Evolutionary conservation across 1,140 invertebrate genomes (phyloP), one percentile per base, ranked within the genome.

Genomic region (Macrobrachium rosenbergii): DNA sequence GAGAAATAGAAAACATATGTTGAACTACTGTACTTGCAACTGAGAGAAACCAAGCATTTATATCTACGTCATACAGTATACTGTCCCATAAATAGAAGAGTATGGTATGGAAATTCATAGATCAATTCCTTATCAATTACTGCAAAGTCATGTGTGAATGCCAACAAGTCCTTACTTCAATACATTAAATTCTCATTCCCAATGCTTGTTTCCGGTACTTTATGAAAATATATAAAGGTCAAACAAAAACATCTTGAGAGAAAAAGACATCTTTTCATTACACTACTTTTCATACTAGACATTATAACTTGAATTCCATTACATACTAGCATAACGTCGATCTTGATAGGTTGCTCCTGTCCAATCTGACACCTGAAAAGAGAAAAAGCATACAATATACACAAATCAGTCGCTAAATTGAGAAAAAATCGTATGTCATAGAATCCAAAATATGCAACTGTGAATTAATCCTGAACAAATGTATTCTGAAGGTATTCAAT

Each of bases 291-390:
- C 28, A 37, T 37, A 37, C 28, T 37, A 37, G 28, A 37, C 28
- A 37, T 37, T 37, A 37, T 37, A 37, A 37, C 3, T 37, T 37
- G 28, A 37, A 37, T 23, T n/a, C 37, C 17, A 17, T 63, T 67
- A 79, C 89, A 82, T 87, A 90, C 89, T 91, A n/a, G 88, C 89
- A 89, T 91, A 89, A n/a, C 90, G 89, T 16, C 98, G 97, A 92
- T 99, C 98, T 91, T 98, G 97, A 91, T 96, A 97, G 2, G 96
- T 96, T n/a, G 96, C 95, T 80, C 97, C 96, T 76, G 98, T 99
- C 98, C 98, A 99, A 92, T 99, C 98, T 90, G 98, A 98, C 88
- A 99, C 98, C 95, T 96, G 90, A 43, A 91, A 91, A 91, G 21
- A 89, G 73, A 89, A 90, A 90, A 87, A 45, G 12, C 14, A 52